A percentile compares a stretch with the other conserved stretches of the same genome.
Evolutionary conservation across 1,140 invertebrate genomes (phyloP).

Genomic region (Pantala flavescens): DNA sequence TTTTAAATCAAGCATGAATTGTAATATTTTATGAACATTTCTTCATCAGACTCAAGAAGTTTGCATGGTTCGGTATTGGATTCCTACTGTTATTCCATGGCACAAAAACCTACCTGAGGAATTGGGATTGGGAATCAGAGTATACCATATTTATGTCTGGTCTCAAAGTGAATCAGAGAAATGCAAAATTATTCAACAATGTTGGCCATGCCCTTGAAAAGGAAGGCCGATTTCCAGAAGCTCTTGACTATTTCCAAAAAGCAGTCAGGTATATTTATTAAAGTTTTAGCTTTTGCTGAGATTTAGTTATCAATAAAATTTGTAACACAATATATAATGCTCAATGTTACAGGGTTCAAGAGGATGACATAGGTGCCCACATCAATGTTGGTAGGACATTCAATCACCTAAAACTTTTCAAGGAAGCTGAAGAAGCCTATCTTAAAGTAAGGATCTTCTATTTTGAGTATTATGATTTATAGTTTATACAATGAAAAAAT

Average conservation of each 20-base stretch:
- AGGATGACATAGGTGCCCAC: constrained; percentile 91
- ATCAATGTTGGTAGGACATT: constrained; percentile 93
- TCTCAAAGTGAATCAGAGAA: constrained; percentile 77
- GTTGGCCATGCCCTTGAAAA: constrained; percentile 90
- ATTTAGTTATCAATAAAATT: background rate
- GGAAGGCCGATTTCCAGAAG: constrained; percentile 70
- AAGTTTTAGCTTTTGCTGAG: background rate
- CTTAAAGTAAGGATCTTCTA: constrained; percentile 45
- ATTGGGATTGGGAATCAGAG: constrained; percentile 87
- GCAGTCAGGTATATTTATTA: constrained; percentile 55
- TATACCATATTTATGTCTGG: constrained; percentile 88
- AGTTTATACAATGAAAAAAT: constrained; percentile 19
- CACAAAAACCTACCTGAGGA: constrained; percentile 72
- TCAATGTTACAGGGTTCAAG: constrained; percentile 58
- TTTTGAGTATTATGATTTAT: constrained; percentile 14
- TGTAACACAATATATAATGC: constrained; percentile 19
- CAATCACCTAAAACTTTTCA: constrained; percentile 82
- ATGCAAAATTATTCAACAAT: constrained; percentile 95
- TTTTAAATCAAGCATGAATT: too few relatives aligned
- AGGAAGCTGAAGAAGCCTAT: constrained; percentile 87
- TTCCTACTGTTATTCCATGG: constrained; percentile 63
- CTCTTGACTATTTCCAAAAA: constrained; percentile 82
- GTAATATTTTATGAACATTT: background rate
- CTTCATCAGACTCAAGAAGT: constrained; percentile 36
- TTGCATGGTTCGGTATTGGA: constrained; percentile 49